Evolutionary conservation across 2,888 invertebrate species (phyloP).

Genomic region (Serrognathus titanus): DNA sequence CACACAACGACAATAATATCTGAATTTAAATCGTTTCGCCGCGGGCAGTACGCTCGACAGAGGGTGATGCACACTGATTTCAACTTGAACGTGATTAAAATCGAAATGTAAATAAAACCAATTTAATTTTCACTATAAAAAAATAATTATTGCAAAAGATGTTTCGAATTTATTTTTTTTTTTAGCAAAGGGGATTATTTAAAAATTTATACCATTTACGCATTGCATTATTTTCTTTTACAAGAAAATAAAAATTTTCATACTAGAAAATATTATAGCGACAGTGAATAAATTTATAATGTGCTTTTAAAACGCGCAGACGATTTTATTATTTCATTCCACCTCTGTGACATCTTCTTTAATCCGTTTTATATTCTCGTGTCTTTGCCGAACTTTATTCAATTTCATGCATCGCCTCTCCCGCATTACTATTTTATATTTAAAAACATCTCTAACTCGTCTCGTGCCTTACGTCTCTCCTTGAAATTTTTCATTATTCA

Average conservation of each 20-base stretch:
- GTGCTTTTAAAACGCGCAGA: background rate
- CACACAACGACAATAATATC: conserved; percentile 47
- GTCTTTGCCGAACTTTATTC: conserved; percentile 39
- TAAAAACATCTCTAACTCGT: conserved; percentile 28
- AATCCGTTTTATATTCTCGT: conserved; percentile 31
- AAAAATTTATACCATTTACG: too few relatives aligned
- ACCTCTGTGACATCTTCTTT: conserved; percentile 31
- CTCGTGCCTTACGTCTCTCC: conserved; percentile 8
- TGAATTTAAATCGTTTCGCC: conserved; percentile 44
- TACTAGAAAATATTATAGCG: too few relatives aligned
- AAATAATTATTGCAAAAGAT: too few relatives aligned
- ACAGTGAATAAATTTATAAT: too few relatives aligned
- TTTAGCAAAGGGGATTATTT: too few relatives aligned
- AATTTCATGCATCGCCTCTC: conserved; percentile 44
- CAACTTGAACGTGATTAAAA: background rate
- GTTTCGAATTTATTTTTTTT: too few relatives aligned
- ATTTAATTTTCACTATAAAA: too few relatives aligned
- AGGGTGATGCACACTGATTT: background rate
- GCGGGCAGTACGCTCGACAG: conserved; percentile 1
- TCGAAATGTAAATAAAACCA: background rate
- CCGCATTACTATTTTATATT: conserved; percentile 39
- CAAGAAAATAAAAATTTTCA: too few relatives aligned
- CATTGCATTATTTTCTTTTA: too few relatives aligned
- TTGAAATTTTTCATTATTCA: conserved; percentile 19
- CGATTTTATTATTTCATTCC: conserved; percentile 24